Percentiles rank a stretch among this genome's conserved stretches.
Evolutionary conservation across 2,888 invertebrate genomes (phyloP).

Genomic region (Nomada lathburiana): DNA sequence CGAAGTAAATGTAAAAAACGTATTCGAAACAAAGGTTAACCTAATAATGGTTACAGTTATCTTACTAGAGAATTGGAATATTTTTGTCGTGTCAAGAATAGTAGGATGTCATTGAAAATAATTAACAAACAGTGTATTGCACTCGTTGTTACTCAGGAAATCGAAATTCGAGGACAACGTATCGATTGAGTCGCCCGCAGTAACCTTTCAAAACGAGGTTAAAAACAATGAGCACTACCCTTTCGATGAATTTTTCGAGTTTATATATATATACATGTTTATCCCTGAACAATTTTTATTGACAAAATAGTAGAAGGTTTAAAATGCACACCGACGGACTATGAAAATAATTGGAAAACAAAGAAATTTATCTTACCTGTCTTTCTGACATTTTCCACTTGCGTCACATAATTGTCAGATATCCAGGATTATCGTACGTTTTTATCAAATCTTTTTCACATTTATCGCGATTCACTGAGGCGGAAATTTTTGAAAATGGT

Average conservation of each 20-base stretch:
- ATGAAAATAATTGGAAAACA: slow-evolving; percentile 29
- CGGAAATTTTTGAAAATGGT: slow-evolving; percentile 9
- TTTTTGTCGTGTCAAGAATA: neutral
- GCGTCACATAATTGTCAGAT: slow-evolving; percentile 53
- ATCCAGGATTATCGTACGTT: slow-evolving; percentile 6
- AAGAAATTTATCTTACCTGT: slow-evolving; percentile 40
- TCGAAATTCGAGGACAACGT: slow-evolving; percentile 58
- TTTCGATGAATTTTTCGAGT: slow-evolving; percentile 12
- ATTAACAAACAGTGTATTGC: slow-evolving; percentile 13
- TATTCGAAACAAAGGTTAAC: slow-evolving; percentile 45
- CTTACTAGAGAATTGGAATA: neutral
- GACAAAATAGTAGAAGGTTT: slow-evolving; percentile 1
- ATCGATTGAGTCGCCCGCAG: slow-evolving; percentile 59
- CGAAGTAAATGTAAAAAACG: slow-evolving; percentile 8
- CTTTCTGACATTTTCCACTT: slow-evolving; percentile 46
- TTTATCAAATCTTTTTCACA: slow-evolving; percentile 29
- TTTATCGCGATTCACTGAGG: slow-evolving; percentile 13
- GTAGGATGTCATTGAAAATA: neutral
- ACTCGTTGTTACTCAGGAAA: slow-evolving; percentile 39
- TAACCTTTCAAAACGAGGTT: slow-evolving; percentile 59
- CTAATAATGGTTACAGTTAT: slow-evolving; percentile 38
- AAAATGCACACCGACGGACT: neutral
- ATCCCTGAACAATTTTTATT: neutral
- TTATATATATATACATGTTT: neutral
- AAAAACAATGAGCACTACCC: slow-evolving; percentile 48